phyloP scores from a whole-genome alignment of 35 echinoderm and acorn worm species.

The Eucidaris tribuloides region DNA sequence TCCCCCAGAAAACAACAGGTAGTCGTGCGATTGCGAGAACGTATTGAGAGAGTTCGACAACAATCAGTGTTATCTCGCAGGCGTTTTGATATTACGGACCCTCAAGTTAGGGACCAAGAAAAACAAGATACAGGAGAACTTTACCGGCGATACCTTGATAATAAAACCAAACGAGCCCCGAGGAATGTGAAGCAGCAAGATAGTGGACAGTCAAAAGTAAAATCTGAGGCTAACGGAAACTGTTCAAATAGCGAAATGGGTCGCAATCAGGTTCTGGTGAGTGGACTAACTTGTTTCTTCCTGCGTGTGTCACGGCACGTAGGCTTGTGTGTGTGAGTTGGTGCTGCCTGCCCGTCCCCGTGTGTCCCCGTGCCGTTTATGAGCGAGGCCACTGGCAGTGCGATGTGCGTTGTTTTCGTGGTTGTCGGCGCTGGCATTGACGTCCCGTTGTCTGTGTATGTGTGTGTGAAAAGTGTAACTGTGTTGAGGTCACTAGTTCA shows the following conservation, averaged over 20 bases:
- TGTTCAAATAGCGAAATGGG: slow-evolving; percentile 32
- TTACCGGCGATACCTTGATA: slow-evolving; percentile 34
- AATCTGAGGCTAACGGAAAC: slow-evolving; percentile 20
- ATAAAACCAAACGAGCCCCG: slow-evolving; percentile 37
- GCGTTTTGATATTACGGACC: neutral
- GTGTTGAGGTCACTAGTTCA: no score
- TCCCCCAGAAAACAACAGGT: slow-evolving; percentile 55
- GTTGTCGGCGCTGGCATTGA: no score
- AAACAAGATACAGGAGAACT: slow-evolving; percentile 26
- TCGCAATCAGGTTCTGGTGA: slow-evolving; percentile 25
- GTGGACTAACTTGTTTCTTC: neutral
- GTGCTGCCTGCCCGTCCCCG: neutral
- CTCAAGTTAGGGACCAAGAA: slow-evolving; percentile 26
- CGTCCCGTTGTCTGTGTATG: no score
- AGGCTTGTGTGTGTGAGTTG: neutral
- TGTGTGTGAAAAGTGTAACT: no score
- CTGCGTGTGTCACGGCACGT: neutral
- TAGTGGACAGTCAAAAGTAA: slow-evolving; percentile 50
- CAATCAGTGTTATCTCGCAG: neutral
- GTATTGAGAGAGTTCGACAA: slow-evolving; percentile 44
- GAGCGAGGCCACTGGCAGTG: neutral
- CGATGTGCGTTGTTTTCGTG: no score
- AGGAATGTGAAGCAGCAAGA: slow-evolving; percentile 52
- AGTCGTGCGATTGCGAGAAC: slow-evolving; percentile 37
- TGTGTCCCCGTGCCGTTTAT: neutral